Base-by-base conservation (phyloP, 2,888 invertebrate genomes). In the Loripinus fragilis region DNA sequence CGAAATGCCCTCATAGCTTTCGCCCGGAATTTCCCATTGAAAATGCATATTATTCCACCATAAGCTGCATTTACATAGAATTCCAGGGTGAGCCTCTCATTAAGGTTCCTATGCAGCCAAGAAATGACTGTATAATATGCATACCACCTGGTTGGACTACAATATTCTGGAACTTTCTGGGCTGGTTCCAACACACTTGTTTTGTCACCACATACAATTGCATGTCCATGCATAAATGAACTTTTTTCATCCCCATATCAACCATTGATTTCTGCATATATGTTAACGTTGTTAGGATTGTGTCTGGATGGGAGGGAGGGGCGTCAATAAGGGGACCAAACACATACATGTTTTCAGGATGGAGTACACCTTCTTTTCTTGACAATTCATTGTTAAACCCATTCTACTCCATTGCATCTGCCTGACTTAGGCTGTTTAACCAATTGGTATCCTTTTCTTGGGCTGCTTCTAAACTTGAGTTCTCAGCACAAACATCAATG, bases 221-320 rank as follows among this genome's bases (percentile, higher is more conserved):
- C 74, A 74, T 50, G 68, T 74, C 74, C 55, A 65, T 65, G 50
- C 68, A 68, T n/a, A 74, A 28, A 52, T 68, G 55, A 30, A 68
- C 35, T 20, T 68, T 42, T 35, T 41, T n/a, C 68, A 55, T 52
- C n/a, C 60, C 68, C 68, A 68, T 64, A 23, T 52, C 74, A 45
- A 65, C 38, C 38, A 74, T 3, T 38, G 65, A 66, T 20, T 17
- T 23, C 25, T 74, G 65, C 42, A 64, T 74, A 55, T 65, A 68
- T 38, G 52, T 68, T 12, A 74, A 35, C 3, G 68, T 74, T 28
- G 74, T 74, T 8, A 74, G 42, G 20, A 74, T 38, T 5, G 68
- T 74, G 52, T 74, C 66, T 7, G 68, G 74, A 35, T 74, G 68
- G 8, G 52, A 67, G 28, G 74, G 74, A 33, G 74, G 52, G 25